Percentiles rank a stretch among this genome's conserved stretches.
These are phyloP conservation scores for Horisme vitalbata DNA, from an alignment of 2,888 invertebrate species.

Conservation along the genomic window DNA sequence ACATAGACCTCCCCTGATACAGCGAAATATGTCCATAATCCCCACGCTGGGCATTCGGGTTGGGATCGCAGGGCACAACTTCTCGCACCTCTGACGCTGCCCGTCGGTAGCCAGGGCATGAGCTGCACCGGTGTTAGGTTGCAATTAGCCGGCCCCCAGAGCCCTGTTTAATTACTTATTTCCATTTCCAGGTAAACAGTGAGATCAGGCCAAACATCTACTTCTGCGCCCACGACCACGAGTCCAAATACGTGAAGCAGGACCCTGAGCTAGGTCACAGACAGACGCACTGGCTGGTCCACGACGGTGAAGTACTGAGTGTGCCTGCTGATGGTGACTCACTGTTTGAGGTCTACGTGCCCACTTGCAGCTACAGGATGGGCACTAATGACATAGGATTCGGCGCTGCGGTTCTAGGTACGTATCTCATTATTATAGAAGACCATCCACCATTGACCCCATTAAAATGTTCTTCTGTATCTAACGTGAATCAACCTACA, in stretches of 20 bases:
- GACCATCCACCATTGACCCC: too few species aligned
- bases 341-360: conserved; percentile 92
- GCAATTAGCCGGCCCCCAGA: too few species aligned
- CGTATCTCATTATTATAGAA: conserved; percentile 28
- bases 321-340: conserved; percentile 45
- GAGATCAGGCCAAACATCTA: conserved; percentile 73
- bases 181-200: conserved; percentile 84
- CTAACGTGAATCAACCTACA: too few species aligned
- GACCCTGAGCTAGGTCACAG: conserved; percentile 47
- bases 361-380: conserved; percentile 98
- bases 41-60: too few species aligned
- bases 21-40: too few species aligned
- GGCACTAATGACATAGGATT: conserved; percentile 93
- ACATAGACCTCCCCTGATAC: too few species aligned
- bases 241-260: conserved; percentile 83
- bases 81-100: too few species aligned
- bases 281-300: conserved; percentile 38
- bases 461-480: too few species aligned
- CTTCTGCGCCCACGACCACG: conserved; percentile 87
- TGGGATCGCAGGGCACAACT: too few species aligned
- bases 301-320: conserved; percentile 39
- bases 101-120: too few species aligned
- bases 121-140: too few species aligned
- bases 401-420: conserved; percentile 91
- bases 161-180: background rate